Evolutionary conservation across 2,888 invertebrate genomes (phyloP).

Genomic region (Malthinus flaveolus): DNA sequence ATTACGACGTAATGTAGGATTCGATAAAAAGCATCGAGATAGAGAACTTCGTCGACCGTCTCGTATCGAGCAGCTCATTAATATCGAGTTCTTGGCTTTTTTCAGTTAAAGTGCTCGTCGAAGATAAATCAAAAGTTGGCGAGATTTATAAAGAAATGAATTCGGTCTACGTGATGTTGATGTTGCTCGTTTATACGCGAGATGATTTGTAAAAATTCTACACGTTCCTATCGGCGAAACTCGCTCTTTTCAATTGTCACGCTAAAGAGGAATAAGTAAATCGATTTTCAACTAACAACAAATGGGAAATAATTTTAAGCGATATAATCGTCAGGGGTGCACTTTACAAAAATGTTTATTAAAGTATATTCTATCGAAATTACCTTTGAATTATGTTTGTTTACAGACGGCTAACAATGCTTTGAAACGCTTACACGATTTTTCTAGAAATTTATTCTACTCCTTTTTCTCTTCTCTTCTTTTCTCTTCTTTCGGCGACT

Average conservation of each 20-base stretch:
- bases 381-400: no score
- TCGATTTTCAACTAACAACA: background rate
- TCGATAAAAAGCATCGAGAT: slow-evolving; percentile 20
- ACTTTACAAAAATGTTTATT: slow-evolving; percentile 9
- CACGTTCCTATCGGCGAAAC: slow-evolving; percentile 10
- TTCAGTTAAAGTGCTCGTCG: slow-evolving; percentile 30
- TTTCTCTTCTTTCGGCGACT: no score
- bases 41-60: slow-evolving; percentile 13
- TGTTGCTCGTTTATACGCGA: slow-evolving; percentile 22
- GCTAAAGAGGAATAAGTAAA: background rate
- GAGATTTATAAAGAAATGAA: slow-evolving; percentile 31
- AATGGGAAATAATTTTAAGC: background rate
- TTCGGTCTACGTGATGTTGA: slow-evolving; percentile 28
- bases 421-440: no score
- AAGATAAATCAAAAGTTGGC: slow-evolving; percentile 34
- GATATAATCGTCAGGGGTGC: background rate
- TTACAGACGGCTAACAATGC: no score
- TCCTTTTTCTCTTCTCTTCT: no score
- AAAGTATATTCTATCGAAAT: slow-evolving; percentile 9
- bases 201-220: slow-evolving; percentile 10
- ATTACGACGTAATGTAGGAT: slow-evolving; percentile 18
- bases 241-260: background rate
- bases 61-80: slow-evolving; percentile 30
- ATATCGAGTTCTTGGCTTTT: slow-evolving; percentile 26
- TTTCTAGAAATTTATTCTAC: no score